These are phyloP conservation scores for Anticlea derivata DNA, from an alignment of 2,888 invertebrate species.

Conservation along the genomic window DNA sequence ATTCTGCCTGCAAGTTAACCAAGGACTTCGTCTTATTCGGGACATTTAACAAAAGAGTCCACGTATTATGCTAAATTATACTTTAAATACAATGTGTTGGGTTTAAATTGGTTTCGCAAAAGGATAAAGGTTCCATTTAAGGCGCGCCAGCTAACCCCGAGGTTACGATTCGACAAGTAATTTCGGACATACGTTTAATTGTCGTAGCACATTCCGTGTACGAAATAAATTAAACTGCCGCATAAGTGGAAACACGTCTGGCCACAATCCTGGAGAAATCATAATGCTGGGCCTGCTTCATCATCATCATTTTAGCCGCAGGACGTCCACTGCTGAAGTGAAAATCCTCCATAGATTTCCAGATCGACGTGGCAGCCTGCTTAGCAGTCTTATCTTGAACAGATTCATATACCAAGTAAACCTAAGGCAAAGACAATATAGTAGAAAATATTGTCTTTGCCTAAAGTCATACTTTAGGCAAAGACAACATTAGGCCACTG, in stretches of 20 bases:
- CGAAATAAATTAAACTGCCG: slow-evolving; percentile 43
- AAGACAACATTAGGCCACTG: too few species aligned
- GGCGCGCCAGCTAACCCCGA: slow-evolving; percentile 54
- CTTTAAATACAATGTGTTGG: slow-evolving; percentile 38
- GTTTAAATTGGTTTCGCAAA: slow-evolving; percentile 32
- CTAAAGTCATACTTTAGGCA: too few species aligned
- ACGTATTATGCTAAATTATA: slow-evolving; percentile 32
- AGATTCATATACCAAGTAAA: too few species aligned
- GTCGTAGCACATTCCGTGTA: slow-evolving; percentile 34
- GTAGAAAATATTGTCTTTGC: too few species aligned
- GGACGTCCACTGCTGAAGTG: too few species aligned
- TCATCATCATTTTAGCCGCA: too few species aligned
- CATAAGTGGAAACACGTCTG: slow-evolving; percentile 27
- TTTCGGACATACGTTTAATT: slow-evolving; percentile 44
- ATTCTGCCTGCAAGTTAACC: slow-evolving; percentile 32
- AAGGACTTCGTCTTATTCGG: slow-evolving; percentile 49
- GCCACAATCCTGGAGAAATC: slow-evolving; percentile 4
- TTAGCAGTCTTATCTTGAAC: too few species aligned
- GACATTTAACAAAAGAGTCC: slow-evolving; percentile 34
- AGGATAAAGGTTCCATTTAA: slow-evolving; percentile 40
- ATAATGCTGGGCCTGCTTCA: background rate
- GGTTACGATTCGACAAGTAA: slow-evolving; percentile 47
- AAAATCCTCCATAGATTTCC: too few species aligned
- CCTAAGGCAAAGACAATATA: too few species aligned
- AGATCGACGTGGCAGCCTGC: too few species aligned